Conservation (phyloP, 1,140 invertebrate species). For the Cotesia chilonis region DNA sequence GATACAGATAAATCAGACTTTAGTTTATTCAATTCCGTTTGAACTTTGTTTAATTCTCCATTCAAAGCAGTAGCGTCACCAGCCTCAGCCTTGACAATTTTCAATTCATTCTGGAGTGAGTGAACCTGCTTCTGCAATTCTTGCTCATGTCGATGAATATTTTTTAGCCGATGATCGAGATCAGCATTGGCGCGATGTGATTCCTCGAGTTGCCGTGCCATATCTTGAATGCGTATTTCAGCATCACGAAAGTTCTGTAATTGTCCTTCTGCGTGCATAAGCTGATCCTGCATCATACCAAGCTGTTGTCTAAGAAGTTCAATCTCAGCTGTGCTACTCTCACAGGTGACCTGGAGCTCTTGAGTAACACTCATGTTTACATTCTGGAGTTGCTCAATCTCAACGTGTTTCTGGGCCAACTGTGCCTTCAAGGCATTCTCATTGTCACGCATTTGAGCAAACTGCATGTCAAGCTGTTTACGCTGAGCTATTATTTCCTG, state of each 20-base stretch:
- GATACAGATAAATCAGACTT: conserved; percentile 48
- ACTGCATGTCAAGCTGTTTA: conserved; percentile 67
- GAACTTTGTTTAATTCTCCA: conserved; percentile 49
- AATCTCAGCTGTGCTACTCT: conserved; percentile 59
- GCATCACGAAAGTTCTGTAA: conserved; percentile 53
- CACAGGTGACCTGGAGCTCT: conserved; percentile 66
- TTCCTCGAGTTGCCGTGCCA: conserved; percentile 71
- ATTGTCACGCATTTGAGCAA: conserved; percentile 62
- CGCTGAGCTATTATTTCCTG: conserved; percentile 64
- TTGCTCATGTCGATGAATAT: conserved; percentile 58
- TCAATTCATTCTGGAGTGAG: conserved; percentile 55
- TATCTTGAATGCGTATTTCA: conserved; percentile 57
- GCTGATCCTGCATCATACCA: conserved; percentile 62
- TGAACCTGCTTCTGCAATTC: conserved; percentile 59
- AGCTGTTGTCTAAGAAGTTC: conserved; percentile 62
- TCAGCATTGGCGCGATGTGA: conserved; percentile 65
- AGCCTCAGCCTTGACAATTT: conserved; percentile 50
- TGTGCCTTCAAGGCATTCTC: conserved; percentile 65
- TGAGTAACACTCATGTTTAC: conserved; percentile 60
- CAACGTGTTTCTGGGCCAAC: conserved; percentile 65
- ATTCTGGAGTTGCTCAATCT: conserved; percentile 65
- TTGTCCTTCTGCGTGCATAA: conserved; percentile 57
- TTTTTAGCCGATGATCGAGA: conserved; percentile 67
- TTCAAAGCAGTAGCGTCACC: conserved; percentile 49
- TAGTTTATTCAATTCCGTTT: conserved; percentile 50